Percentiles rank a stretch among this genome's conserved stretches.
phyloP scores from a whole-genome alignment of 2,888 invertebrate species.

The Oxycera nigricornis region DNA sequence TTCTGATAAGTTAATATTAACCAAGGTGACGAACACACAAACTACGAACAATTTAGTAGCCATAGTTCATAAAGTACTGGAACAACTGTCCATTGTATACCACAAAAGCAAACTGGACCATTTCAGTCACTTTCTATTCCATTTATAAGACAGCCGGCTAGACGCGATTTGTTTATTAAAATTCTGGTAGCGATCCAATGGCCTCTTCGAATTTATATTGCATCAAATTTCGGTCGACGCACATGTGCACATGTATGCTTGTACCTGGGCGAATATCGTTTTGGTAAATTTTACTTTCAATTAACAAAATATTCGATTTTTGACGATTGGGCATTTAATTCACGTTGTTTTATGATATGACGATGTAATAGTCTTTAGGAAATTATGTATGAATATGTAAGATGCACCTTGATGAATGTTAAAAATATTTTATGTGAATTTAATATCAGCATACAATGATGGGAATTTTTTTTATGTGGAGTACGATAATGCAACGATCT shows the following conservation, averaged over 20 bases:
- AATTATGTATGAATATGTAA: not conserved
- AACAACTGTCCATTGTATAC: not conserved
- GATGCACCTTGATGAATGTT: not conserved
- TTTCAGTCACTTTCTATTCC: not conserved
- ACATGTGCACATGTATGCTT: not conserved
- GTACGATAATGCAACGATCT: too few species aligned
- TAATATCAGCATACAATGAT: too few species aligned
- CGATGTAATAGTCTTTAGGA: not conserved
- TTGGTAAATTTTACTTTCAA: not conserved
- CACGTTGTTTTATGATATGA: not conserved
- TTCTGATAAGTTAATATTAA: not conserved
- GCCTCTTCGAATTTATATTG: not conserved
- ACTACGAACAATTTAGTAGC: not conserved
- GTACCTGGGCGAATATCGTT: too few species aligned
- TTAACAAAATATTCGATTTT: not conserved
- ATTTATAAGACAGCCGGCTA: not conserved
- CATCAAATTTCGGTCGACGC: not conserved
- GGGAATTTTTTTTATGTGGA: too few species aligned
- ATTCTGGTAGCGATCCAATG: not conserved
- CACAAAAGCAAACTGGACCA: not conserved
- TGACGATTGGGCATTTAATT: not conserved
- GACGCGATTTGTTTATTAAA: conserved; percentile 1
- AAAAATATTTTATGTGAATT: too few species aligned
- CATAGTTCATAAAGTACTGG: not conserved
- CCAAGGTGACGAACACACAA: not conserved